These are phyloP conservation scores for Trisateles emortualis DNA, from an alignment of 2,888 invertebrate genomes.

Conservation along the genomic window DNA sequence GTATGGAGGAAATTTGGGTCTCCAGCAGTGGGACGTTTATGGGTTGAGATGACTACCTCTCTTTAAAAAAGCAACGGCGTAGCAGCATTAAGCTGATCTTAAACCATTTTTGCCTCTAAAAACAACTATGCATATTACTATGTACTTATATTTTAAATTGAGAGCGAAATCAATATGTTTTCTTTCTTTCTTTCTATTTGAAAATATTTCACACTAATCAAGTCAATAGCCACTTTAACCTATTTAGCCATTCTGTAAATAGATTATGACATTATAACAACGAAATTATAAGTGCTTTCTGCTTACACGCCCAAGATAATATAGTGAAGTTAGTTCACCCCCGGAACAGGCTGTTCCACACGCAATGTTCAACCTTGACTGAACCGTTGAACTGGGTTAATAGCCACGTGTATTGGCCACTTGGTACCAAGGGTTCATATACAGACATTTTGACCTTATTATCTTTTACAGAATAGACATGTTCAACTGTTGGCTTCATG, in stretches of 20 bases:
- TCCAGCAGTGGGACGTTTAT: no score
- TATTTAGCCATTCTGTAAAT: not conserved
- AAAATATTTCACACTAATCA: no score
- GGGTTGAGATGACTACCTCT: no score
- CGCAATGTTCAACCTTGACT: conserved; percentile 38
- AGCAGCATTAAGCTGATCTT: no score
- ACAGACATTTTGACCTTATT: conserved; percentile 25
- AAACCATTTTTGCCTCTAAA: no score
- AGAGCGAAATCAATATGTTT: no score
- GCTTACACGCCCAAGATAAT: conserved; percentile 8
- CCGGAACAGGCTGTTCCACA: conserved; percentile 35
- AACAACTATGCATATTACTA: no score
- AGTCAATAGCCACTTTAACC: no score
- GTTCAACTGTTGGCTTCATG: conserved; percentile 3
- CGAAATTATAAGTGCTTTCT: not conserved
- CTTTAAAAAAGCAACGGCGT: no score
- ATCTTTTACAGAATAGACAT: conserved; percentile 28
- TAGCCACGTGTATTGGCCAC: conserved; percentile 46
- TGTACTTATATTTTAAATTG: no score
- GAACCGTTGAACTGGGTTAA: conserved; percentile 44
- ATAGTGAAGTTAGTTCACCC: conserved; percentile 10
- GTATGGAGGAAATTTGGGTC: no score
- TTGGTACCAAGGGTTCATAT: conserved; percentile 27
- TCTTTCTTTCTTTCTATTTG: no score
- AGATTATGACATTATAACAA: not conserved